These are phyloP conservation scores for Pungitius pungitius DNA, from an alignment of 2,113 vertebrate species.

Conservation along the genomic window DNA sequence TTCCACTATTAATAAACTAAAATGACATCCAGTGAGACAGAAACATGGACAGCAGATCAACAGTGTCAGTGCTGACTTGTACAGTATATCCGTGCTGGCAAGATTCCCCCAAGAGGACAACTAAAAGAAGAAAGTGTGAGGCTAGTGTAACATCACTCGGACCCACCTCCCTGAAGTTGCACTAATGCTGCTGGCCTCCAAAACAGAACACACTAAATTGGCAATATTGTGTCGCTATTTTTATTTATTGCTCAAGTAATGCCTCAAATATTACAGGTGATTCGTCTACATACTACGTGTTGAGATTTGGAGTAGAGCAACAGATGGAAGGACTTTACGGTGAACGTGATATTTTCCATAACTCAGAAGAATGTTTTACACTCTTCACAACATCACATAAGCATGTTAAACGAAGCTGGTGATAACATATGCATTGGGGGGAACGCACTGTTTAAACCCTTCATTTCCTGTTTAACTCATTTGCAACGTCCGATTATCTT, in stretches of 20 bases:
- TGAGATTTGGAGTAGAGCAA: background rate
- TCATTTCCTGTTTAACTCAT: background rate
- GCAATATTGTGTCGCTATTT: constrained; percentile 20
- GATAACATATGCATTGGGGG: background rate
- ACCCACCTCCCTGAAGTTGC: constrained; percentile 14
- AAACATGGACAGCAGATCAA: constrained; percentile 31
- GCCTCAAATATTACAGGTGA: background rate
- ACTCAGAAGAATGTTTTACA: background rate
- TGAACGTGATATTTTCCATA: background rate
- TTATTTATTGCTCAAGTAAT: constrained; percentile 24
- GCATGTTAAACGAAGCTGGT: background rate
- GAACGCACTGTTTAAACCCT: background rate
- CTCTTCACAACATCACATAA: background rate
- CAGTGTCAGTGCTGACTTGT: constrained; percentile 15
- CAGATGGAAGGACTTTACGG: background rate
- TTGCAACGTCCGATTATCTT: constrained; percentile 16
- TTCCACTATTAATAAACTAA: constrained; percentile 43
- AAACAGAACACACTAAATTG: constrained; percentile 25
- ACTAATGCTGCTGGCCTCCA: constrained; percentile 2
- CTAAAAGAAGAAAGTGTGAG: background rate
- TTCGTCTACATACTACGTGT: background rate
- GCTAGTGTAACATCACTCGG: constrained; percentile 21
- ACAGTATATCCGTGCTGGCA: constrained; percentile 31
- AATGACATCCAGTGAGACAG: constrained; percentile 44
- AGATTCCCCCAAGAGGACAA: constrained; percentile 5